Percentiles rank a stretch among this genome's conserved stretches.
Evolutionary conservation across 2,797 vertebrate genomes (phyloP).

Genomic region (Ctenosaura bakeri): DNA sequence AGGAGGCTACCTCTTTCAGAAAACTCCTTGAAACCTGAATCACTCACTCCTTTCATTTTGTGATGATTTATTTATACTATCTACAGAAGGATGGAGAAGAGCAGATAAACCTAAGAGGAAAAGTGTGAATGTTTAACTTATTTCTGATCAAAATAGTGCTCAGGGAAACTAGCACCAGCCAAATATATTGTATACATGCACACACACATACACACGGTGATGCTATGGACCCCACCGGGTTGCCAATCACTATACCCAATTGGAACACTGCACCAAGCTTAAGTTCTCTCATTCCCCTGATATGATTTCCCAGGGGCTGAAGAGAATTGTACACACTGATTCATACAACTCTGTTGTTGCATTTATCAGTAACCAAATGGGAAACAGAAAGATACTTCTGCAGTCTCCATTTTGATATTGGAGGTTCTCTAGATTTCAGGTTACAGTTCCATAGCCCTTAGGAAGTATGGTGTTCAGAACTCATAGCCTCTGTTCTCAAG

Average conservation of each 20-base stretch:
- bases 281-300: not conserved
- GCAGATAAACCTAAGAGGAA: slow-evolving; percentile 30
- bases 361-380: not conserved
- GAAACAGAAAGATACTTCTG: not conserved
- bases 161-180: slow-evolving; percentile 15
- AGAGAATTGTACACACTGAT: not conserved
- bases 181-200: no score
- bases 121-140: not conserved
- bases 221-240: not conserved
- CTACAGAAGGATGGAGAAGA: slow-evolving; percentile 27
- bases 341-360: not conserved
- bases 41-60: slow-evolving; percentile 22
- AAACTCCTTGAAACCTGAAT: slow-evolving; percentile 17
- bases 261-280: not conserved
- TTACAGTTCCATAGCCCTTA: not conserved
- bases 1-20: slow-evolving; percentile 22
- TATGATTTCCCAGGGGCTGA: not conserved
- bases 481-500: not conserved
- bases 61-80: slow-evolving; percentile 32
- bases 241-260: not conserved
- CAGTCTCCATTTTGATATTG: not conserved
- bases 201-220: not conserved
- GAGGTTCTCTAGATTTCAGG: not conserved
- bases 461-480: not conserved
- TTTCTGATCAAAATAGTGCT: slow-evolving; percentile 23